phyloP scores from a whole-genome alignment of 2,888 invertebrate genomes.

The Doris montereyensis region DNA sequence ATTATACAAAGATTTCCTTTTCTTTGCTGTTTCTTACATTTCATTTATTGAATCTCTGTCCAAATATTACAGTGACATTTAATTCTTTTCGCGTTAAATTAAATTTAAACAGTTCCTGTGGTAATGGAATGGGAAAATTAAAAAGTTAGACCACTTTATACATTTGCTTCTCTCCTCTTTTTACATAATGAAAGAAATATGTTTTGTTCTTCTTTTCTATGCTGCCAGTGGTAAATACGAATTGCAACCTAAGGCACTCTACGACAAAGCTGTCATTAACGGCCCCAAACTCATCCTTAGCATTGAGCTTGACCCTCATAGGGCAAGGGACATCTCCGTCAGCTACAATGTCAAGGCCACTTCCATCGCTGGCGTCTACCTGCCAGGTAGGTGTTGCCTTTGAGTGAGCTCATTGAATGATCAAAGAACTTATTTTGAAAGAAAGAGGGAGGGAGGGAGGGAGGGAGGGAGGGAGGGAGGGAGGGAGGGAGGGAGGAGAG shows the following conservation, averaged over 20 bases:
- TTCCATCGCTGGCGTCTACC: constrained; percentile 57
- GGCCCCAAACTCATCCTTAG: constrained; percentile 66
- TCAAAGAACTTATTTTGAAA: too few relatives aligned
- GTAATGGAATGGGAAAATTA: too few relatives aligned
- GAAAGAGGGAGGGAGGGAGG: neutral
- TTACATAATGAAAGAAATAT: too few relatives aligned
- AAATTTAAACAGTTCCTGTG: too few relatives aligned
- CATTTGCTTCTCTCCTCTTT: too few relatives aligned
- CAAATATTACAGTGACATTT: too few relatives aligned
- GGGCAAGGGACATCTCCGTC: constrained; percentile 62
- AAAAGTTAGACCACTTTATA: too few relatives aligned
- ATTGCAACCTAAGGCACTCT: constrained; percentile 68
- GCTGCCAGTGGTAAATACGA: constrained; percentile 68
- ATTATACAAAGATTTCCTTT: too few relatives aligned
- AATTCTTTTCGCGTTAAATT: too few relatives aligned
- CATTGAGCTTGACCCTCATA: constrained; percentile 66
- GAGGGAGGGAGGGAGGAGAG: neutral
- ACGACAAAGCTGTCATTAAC: constrained; percentile 50
- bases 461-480: neutral
- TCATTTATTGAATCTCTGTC: too few relatives aligned
- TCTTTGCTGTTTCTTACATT: too few relatives aligned
- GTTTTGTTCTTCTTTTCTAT: too few relatives aligned
- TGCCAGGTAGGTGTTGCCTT: constrained; percentile 66
- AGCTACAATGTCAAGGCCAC: constrained; percentile 59
- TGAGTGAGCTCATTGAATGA: neutral